Evolutionary conservation across 2,888 invertebrate genomes (phyloP).

Genomic region (Zaprionus bogoriensis): DNA sequence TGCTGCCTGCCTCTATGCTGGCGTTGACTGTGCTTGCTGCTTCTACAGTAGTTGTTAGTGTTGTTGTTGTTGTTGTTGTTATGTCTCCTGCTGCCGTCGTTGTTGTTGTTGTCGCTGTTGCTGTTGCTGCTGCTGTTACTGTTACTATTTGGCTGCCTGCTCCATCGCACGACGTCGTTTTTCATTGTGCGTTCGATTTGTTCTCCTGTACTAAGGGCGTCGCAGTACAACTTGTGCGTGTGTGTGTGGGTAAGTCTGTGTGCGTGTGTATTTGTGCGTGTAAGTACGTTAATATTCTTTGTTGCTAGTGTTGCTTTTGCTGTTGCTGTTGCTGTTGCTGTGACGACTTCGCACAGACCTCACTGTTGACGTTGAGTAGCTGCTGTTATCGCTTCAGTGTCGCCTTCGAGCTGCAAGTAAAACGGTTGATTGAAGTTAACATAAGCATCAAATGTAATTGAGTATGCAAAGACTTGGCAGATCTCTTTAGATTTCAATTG

Average conservation of each 20-base stretch:
- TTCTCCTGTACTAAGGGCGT: no score
- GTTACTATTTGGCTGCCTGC: constrained; percentile 58
- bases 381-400: constrained; percentile 37
- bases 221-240: constrained; percentile 19
- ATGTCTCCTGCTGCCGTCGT: constrained; percentile 13
- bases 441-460: constrained; percentile 21
- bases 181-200: constrained; percentile 80
- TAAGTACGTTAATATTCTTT: no score
- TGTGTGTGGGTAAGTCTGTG: neutral
- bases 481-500: neutral
- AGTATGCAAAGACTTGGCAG: neutral
- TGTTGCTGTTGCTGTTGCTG: constrained; percentile 3
- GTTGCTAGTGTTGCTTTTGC: neutral
- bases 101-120: constrained; percentile 18
- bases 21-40: constrained; percentile 23
- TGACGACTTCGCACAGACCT: constrained; percentile 13
- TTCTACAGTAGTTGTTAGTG: constrained; percentile 19
- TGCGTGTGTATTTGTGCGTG: neutral
- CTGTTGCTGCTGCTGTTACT: constrained; percentile 27
- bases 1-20: constrained; percentile 36
- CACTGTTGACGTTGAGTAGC: constrained; percentile 33
- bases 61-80: constrained; percentile 28
- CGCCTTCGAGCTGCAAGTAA: constrained; percentile 37
- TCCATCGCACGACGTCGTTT: constrained; percentile 83
- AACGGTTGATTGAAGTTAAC: constrained; percentile 31